phyloP scores from a whole-genome alignment of 2,797 vertebrate genomes.

The Sebastes minor region DNA sequence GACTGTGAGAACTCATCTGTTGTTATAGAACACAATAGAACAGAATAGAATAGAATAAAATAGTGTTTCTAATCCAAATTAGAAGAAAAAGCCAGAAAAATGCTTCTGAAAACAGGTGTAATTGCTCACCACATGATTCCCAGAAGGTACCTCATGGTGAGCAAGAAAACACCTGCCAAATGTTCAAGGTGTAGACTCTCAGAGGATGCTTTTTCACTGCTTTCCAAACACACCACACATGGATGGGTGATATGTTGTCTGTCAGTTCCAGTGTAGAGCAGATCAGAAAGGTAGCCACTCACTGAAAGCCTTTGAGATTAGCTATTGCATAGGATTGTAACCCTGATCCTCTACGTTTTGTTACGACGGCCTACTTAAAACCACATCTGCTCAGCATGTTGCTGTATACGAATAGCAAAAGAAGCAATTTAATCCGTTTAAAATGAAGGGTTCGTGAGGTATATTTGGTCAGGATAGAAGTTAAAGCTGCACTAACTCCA shows the following conservation, averaged over 20 bases:
- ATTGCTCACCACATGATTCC: neutral
- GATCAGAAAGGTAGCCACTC: constrained; percentile 33
- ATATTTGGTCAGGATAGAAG: neutral
- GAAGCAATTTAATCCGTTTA: neutral
- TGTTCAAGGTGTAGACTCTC: neutral
- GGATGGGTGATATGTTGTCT: constrained; percentile 7
- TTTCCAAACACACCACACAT: neutral
- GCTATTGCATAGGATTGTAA: constrained; percentile 50
- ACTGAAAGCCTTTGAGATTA: constrained; percentile 52
- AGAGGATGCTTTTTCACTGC: neutral
- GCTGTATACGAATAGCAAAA: neutral
- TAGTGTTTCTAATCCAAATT: neutral
- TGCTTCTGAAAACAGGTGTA: neutral
- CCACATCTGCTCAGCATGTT: constrained; percentile 51
- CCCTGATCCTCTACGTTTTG: constrained; percentile 44
- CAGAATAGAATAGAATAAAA: neutral
- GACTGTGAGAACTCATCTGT: too few relatives aligned
- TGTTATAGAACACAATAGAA: too few relatives aligned
- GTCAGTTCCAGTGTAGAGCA: constrained; percentile 14
- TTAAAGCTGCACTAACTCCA: neutral
- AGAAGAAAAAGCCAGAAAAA: neutral
- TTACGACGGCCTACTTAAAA: constrained; percentile 31
- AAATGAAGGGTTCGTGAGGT: neutral
- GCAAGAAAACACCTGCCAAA: neutral
- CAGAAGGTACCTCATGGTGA: constrained; percentile 1